These are phyloP conservation scores for Datnioides undecimradiatus DNA, from an alignment of 2,113 vertebrate species.

Conservation along the genomic window DNA sequence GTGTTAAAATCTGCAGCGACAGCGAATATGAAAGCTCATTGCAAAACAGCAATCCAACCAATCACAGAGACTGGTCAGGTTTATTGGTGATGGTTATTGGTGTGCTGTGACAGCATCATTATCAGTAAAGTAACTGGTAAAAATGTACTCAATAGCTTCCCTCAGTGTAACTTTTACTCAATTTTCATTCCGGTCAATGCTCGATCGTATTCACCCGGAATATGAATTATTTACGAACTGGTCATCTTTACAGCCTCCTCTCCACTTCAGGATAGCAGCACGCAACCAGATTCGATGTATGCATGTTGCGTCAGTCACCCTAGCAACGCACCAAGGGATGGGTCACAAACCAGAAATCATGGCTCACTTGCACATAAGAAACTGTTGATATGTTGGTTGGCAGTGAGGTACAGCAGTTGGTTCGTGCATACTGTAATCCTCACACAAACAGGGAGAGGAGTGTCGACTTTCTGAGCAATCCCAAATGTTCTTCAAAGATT, in stretches of 20 bases:
- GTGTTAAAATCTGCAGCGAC: too few relatives aligned
- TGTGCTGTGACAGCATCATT: neutral
- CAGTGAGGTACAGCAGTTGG: conserved; percentile 4
- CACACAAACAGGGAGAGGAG: neutral
- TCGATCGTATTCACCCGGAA: too few relatives aligned
- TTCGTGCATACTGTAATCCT: neutral
- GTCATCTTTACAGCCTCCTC: neutral
- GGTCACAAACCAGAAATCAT: neutral
- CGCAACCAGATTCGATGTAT: neutral
- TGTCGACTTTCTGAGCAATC: conserved; percentile 1
- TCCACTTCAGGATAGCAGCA: too few relatives aligned
- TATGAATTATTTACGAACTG: too few relatives aligned
- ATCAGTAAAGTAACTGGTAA: neutral
- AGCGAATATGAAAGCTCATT: neutral
- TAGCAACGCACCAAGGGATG: neutral
- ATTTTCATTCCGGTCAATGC: too few relatives aligned
- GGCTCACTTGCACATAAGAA: neutral
- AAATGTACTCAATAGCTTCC: too few relatives aligned
- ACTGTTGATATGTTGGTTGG: neutral
- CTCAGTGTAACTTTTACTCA: too few relatives aligned
- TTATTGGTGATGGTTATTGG: neutral
- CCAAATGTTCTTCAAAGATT: neutral
- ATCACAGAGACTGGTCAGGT: neutral
- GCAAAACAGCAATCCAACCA: neutral
- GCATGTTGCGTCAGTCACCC: neutral